A percentile compares a stretch with the other conserved stretches of the same genome.
Evolutionary conservation across 2,797 vertebrate species (phyloP).

Genomic region (Halcyon badia): DNA sequence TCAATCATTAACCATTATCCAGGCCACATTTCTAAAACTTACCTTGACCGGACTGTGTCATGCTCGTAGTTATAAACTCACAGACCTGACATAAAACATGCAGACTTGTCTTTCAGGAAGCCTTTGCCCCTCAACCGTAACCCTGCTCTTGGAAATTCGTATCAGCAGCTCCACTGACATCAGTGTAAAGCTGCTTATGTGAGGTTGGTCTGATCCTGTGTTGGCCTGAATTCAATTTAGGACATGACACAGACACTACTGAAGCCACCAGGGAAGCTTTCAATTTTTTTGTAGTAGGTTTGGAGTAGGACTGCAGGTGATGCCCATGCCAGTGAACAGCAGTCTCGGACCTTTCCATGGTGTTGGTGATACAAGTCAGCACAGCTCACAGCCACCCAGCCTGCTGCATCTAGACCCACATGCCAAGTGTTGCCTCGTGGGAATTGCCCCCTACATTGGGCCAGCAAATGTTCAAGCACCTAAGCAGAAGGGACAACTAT

Average conservation of each 20-base stretch:
- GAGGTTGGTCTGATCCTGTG: not conserved
- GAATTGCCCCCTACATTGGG: not conserved
- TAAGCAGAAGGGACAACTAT: not conserved
- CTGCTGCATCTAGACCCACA: rapidly evolving
- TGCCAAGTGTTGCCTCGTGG: rapidly evolving
- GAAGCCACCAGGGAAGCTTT: not conserved
- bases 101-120: not conserved
- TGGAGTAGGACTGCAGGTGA: not conserved
- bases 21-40: not conserved
- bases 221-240: slow-evolving; percentile 26
- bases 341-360: not conserved
- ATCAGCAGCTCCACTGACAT: not conserved
- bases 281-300: not conserved
- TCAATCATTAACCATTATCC: not conserved
- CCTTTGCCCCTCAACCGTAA: rapidly evolving
- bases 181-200: slow-evolving; percentile 15
- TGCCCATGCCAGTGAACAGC: not conserved
- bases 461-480: not conserved
- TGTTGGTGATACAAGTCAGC: rapidly evolving
- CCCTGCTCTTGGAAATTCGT: not conserved
- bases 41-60: not conserved
- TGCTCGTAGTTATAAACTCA: not conserved
- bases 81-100: rapidly evolving
- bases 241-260: not conserved
- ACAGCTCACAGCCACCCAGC: not conserved